Conservation (phyloP, 2,797 vertebrate species). For the Epinephelus awoara region DNA sequence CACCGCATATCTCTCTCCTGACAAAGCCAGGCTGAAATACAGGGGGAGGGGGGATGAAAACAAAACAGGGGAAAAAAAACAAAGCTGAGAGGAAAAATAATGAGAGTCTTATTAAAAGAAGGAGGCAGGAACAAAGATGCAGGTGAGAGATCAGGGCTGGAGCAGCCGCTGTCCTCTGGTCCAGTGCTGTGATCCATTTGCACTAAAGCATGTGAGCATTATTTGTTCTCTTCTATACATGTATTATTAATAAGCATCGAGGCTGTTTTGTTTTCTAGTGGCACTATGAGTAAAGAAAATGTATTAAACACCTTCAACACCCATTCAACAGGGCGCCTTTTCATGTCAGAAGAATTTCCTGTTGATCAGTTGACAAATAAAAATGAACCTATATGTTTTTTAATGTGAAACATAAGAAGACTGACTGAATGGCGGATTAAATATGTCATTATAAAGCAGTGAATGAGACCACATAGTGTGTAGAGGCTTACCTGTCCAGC, state of each 20-base stretch:
- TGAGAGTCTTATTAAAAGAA: conserved; percentile 92
- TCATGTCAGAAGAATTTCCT: conserved; percentile 24
- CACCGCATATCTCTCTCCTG: conserved; percentile 92
- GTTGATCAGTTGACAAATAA: conserved; percentile 25
- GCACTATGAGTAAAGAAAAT: conserved; percentile 34
- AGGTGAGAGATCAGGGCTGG: conserved; percentile 84
- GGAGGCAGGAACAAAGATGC: conserved; percentile 81
- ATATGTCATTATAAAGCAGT: not conserved
- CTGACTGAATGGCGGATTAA: conserved; percentile 8
- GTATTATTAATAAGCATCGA: conserved; percentile 39
- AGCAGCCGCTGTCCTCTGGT: conserved; percentile 61
- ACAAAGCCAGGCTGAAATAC: conserved; percentile 94
- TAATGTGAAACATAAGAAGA: not conserved
- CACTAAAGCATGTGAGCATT: conserved; percentile 45
- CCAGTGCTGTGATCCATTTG: conserved; percentile 72
- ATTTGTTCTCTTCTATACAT: conserved; percentile 20
- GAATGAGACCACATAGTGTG: conserved; percentile 11
- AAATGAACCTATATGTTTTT: conserved; percentile 5
- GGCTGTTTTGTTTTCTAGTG: conserved; percentile 45
- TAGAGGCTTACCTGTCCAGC: conserved; percentile 93
- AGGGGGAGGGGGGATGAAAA: conserved; percentile 69
- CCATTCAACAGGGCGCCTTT: conserved; percentile 36
- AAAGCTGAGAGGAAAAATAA: conserved; percentile 93
- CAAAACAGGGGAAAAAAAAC: conserved; percentile 88
- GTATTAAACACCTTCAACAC: conserved; percentile 39